Evolutionary conservation across 2,797 vertebrate species (phyloP), one percentile per base, ranked within the genome.

Genomic region (Enteromius trimaculatus): DNA sequence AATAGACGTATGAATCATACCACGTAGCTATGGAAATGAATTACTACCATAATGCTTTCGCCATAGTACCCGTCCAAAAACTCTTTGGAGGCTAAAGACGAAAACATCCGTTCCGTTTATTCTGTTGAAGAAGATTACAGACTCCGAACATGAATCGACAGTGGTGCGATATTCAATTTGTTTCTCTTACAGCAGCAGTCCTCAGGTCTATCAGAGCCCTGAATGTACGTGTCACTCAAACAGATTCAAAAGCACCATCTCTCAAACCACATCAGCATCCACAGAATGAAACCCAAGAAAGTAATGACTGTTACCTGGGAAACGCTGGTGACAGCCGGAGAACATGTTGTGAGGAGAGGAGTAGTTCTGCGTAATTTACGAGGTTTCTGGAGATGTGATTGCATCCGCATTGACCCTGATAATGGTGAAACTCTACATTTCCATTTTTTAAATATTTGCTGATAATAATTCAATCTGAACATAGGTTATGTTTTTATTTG

Each of bases 281-380:
- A 8, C 53, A 84, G 65, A 62, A 70, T 58, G 47, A 69, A 74
- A 68, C 37, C n/a, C 65, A 87, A 79, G 82, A 85, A 88, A 70
- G 62, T 84, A 88, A 88, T 85, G 66, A 81, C 58, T 70, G 87
- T 90, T 88, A 85, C 88, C 88, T 84, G 82, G 88, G 86, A 79
- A 87, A 89, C 85, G 51, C 37, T 37, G 49, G 64, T 51, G 75
- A 80, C 76, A 49, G 53, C 2, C 21, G 11, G n/a, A 78, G n/a
- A 82, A 60, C 82, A 53, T 51, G 66, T 44, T 53, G 70, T 39
- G 26, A 70, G 58, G 47, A 17, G 34, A 66, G 31, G 37, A 58
- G 16, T 51, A 75, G 79, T 26, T 49, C 21, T 19, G 62, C 49
- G 51, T 77, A 44, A 71, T 79, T 79, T 65, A 29, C 21, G 3